Conservation (phyloP, 2,113 vertebrate genomes). For the Ceyx cyanopectus region DNA sequence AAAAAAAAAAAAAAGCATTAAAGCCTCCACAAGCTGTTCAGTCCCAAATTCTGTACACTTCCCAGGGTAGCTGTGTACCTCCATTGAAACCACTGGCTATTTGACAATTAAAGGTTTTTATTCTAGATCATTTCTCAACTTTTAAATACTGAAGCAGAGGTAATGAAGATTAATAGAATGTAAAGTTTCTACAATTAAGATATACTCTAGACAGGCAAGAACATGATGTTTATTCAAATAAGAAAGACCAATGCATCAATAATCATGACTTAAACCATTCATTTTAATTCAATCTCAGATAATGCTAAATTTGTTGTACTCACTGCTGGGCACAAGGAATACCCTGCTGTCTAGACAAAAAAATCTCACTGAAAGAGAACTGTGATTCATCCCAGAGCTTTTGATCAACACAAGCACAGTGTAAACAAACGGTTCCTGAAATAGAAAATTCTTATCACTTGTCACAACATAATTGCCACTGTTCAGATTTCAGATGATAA, state of each 20-base stretch:
- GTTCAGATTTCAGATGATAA: constrained; percentile 14
- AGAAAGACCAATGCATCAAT: constrained; percentile 35
- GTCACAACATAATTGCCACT: constrained; percentile 2
- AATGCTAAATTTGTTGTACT: neutral
- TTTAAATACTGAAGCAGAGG: constrained; percentile 19
- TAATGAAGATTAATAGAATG: constrained; percentile 67
- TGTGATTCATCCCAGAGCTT: constrained; percentile 2
- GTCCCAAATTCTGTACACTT: accelerated
- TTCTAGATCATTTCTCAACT: neutral
- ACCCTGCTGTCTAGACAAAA: constrained; percentile 5
- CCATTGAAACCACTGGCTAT: neutral
- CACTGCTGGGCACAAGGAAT: neutral
- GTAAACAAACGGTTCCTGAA: constrained; percentile 14
- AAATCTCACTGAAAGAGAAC: neutral
- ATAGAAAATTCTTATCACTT: constrained; percentile 10
- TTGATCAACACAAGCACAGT: constrained; percentile 21
- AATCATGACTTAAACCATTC: constrained; percentile 64
- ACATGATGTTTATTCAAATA: constrained; percentile 69
- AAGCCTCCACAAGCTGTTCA: neutral
- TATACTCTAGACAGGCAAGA: constrained; percentile 49
- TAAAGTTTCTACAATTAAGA: constrained; percentile 52
- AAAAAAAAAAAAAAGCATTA: too few relatives aligned
- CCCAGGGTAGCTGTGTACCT: neutral
- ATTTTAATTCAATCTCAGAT: constrained; percentile 28
- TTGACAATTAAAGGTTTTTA: neutral